Evolutionary conservation across 2,888 invertebrate genomes (phyloP), one percentile per base, ranked within the genome.

Genomic region (Drosophila quinaria): DNA sequence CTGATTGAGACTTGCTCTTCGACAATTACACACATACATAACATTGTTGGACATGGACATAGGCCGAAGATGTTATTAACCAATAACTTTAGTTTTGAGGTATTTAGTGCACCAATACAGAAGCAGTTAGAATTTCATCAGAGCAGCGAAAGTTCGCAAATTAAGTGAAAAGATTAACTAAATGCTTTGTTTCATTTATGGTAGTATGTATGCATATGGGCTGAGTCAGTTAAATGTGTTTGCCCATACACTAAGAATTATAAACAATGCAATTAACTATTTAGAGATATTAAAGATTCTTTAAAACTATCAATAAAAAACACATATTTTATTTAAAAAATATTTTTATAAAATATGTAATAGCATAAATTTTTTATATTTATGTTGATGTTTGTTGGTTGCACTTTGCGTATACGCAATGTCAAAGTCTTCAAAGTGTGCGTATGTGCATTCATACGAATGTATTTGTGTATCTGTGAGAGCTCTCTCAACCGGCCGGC

Each of bases 81-180:
- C 47, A 62, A 63, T 64, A 49, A 64, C 33, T 46, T 52, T 66
- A 46, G 69, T 63, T 49, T 70, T 33, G 62, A 22, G 29, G 68
- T 0, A n/a, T 51, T 59, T 42, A 56, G 61, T 74, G 70, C 62
- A 83, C 84, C 31, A 87, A 87, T 58, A 87, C 71, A 46, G 55
- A 15, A 68, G 68, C 55, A 71, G 3, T 42, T 50, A 0, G 47
- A 74, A 87, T 84, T 87, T 81, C 87, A 87, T 56, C 78, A 84
- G 65, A 78, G 52, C 59, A 37, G 19, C 22, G 70, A 71, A 70
- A 71, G 52, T 62, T 74, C 52, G 49, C 49, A 44, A 70, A 58
- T 54, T 46, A 29, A 29, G 46, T 22, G 4, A 11, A n/a, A 1
- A 39, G 19, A 9, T 47, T 10, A 39, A 9, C 3, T 3, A 17